Base-by-base conservation (phyloP, 2,113 vertebrate genomes). In the Seriola aureovittata region DNA sequence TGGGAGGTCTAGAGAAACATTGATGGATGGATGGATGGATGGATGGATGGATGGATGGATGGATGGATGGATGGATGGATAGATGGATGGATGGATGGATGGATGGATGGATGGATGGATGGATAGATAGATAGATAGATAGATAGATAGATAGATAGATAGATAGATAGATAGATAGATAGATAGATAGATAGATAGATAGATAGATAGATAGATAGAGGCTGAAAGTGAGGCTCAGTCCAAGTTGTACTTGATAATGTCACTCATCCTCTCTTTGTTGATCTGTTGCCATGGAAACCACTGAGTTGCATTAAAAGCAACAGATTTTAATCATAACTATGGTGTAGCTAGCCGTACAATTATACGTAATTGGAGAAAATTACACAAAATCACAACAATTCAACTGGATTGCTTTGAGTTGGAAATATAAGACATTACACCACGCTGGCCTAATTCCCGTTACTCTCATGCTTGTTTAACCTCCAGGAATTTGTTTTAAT, bases 331-430 rank as follows among this genome's bases (percentile, higher is more conserved):
- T 74, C 78, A 34, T 65, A 59, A 54, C 68, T 7, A 70, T 77
- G 70, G 19, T 12, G 65, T 19, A 57, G 38, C 73, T 58, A 40
- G 69, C 55, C 71, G 75, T 36, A 50, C 78, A 82, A 88, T 88
- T 80, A 87, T 9, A 85, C n/a, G 70, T 89, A 84, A 93, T 91
- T 71, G 77, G 42, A 40, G 50, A 46, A 50, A 86, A 87, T 90
- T 66, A 38, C 78, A 54, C 67, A 40, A 79, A 88, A 87, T 83
- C 73, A 69, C 80, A 79, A 77, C 72, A 79, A 8, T 71, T 66
- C 48, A 38, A 17, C 64, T 82, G 78, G 80, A 81, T 16, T 0
- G 64, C 71, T 42, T 66, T 80, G 76, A 82, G 19, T 21, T 62
- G 81, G 81, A 75, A 60, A 58, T 32, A 17, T 21, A 10, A 65